Evolutionary conservation across 1,140 invertebrate species (phyloP).

Genomic region (Plutomurus gul): DNA sequence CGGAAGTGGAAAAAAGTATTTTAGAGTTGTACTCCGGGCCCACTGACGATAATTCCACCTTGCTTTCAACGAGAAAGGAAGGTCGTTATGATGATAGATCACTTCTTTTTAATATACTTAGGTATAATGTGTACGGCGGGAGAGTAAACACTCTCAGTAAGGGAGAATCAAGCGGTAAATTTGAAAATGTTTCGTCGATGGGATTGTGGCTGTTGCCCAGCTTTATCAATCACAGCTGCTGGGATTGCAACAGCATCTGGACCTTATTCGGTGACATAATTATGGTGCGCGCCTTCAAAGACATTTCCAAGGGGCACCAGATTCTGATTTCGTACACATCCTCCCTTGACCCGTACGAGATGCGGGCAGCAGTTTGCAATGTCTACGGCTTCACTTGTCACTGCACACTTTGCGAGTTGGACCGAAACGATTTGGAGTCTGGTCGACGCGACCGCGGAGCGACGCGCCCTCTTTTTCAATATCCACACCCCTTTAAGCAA

Average conservation of each 20-base stretch:
- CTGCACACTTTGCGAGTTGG: background rate
- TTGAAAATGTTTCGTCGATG: background rate
- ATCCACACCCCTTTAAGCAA: too few relatives aligned
- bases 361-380: background rate
- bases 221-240: background rate
- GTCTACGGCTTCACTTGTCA: background rate
- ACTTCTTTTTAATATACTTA: background rate
- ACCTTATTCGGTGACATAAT: background rate
- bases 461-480: too few relatives aligned
- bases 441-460: too few relatives aligned
- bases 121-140: background rate
- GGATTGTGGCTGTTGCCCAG: background rate
- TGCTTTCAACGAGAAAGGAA: too few relatives aligned
- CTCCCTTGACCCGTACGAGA: background rate
- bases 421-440: background rate
- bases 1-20: background rate
- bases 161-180: background rate
- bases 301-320: background rate
- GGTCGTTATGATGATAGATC: too few relatives aligned
- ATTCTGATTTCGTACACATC: background rate
- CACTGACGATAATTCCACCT: too few relatives aligned
- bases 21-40: background rate
- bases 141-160: background rate
- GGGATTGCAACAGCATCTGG: background rate
- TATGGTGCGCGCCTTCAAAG: background rate